Conservation (phyloP, 1,140 invertebrate species). For the Tetramorium simillimum region DNA sequence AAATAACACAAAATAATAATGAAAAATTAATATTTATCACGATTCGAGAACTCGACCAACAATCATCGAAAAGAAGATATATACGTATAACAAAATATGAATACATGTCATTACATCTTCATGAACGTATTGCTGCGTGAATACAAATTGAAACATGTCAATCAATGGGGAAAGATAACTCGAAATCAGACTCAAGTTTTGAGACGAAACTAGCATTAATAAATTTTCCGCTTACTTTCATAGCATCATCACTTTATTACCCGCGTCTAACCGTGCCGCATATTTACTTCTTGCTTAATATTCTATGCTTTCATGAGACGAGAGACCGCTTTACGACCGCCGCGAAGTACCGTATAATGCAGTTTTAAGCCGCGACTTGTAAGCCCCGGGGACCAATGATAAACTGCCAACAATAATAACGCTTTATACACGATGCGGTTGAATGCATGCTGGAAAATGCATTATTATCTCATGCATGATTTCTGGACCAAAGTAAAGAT, state of each 20-base stretch:
- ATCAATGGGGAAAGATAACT: not conserved
- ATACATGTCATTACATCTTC: not conserved
- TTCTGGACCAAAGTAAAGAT: not conserved
- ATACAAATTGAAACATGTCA: not conserved
- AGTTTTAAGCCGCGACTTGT: constrained; percentile 75
- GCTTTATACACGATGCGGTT: constrained; percentile 61
- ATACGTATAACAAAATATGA: not conserved
- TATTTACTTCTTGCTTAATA: constrained; percentile 76
- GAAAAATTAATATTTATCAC: not conserved
- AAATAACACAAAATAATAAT: not conserved
- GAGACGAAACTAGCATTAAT: constrained; percentile 51
- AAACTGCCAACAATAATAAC: constrained; percentile 74
- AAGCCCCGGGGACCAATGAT: constrained; percentile 69
- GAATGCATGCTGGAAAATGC: constrained; percentile 59
- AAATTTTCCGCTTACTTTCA: constrained; percentile 64
- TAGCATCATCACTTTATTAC: constrained; percentile 67
- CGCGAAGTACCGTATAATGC: constrained; percentile 71
- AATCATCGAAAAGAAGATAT: not conserved
- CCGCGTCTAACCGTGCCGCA: constrained; percentile 50
- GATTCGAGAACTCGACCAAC: not conserved
- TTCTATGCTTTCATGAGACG: constrained; percentile 70
- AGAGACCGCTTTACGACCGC: constrained; percentile 73
- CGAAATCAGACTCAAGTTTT: not conserved
- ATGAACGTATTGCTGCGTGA: not conserved
- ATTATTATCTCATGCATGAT: constrained; percentile 45